Base-by-base conservation (phyloP, 2,797 vertebrate genomes). In the Chromobotia macracanthus region DNA sequence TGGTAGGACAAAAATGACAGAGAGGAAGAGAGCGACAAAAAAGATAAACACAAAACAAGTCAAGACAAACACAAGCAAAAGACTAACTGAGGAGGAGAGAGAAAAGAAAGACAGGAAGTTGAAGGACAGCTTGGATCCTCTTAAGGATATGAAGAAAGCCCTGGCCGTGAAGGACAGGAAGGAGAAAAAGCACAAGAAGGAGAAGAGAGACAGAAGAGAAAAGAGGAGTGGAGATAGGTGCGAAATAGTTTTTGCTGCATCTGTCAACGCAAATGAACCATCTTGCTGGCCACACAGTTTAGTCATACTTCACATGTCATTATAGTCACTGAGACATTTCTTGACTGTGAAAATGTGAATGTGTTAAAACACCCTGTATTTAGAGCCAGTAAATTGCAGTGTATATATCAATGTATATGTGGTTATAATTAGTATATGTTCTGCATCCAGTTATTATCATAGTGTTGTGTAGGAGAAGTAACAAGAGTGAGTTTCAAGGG, bases 121-220 rank as follows among this genome's bases (percentile, higher is more conserved):
- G 61, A 97, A 97, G 89, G 89, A 91, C 12, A 86, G 80, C 46
- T 84, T 97, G 83, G 96, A 97, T 82, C 96, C 96, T 0, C 71
- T 97, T 46, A 90, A 81, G 18, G 94, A 95, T 13, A 94, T 97
- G 88, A 94, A 92, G 77, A 93, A 92, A 86, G 93, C 91, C 0
- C 71, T 97, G 9, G 87, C 84, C 15, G 86, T 88, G 58, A 95
- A 93, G 70, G 88, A 89, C 56, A 87, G 80, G 19, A 91, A 86
- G 28, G 72, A 88, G 25, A 89, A 90, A 76, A 92, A 89, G 79
- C 87, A 86, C 55, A 92, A 89, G 82, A 87, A 70, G 19, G 89
- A 92, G 5, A 92, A 71, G 74, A 85, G 81, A 86, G 46, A 82
- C 75, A 64, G 75, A 83, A 88, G 3, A 46, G 79, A 71, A 46